These are phyloP conservation scores for Gavialis gangeticus DNA, from an alignment of 2,113 vertebrate genomes.

Conservation along the genomic window DNA sequence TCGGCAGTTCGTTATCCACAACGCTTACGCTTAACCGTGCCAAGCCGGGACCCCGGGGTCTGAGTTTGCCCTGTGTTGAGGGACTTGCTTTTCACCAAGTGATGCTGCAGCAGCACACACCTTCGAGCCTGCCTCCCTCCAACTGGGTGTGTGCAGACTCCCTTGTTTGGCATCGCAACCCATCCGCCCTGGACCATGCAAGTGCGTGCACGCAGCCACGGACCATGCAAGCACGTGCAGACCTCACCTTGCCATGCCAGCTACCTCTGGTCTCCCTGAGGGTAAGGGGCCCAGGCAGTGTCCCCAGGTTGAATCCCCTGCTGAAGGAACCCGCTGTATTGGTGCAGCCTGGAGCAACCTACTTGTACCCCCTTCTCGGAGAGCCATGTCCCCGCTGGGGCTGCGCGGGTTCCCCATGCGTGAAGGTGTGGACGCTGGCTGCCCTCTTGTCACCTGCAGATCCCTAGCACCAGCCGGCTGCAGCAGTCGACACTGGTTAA, in stretches of 20 bases:
- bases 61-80: background rate
- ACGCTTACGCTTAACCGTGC: accelerated
- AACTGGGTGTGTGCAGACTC: no score
- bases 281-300: background rate
- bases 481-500: background rate
- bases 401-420: accelerated
- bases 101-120: no score
- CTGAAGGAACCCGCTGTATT: background rate
- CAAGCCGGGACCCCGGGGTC: accelerated
- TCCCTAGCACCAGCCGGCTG: background rate
- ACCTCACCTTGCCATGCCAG: background rate
- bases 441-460: background rate
- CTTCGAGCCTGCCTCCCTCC: no score
- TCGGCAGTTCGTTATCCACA: background rate
- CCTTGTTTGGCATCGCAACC: no score
- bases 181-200: no score
- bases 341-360: background rate
- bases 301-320: background rate
- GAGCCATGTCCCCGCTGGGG: background rate
- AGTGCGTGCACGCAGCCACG: no score
- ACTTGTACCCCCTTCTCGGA: background rate
- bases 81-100: no score
- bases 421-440: background rate
- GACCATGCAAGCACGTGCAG: background rate
- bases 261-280: background rate